phyloP scores from a whole-genome alignment of 2,113 vertebrate genomes.

The Otolemur garnettii region DNA sequence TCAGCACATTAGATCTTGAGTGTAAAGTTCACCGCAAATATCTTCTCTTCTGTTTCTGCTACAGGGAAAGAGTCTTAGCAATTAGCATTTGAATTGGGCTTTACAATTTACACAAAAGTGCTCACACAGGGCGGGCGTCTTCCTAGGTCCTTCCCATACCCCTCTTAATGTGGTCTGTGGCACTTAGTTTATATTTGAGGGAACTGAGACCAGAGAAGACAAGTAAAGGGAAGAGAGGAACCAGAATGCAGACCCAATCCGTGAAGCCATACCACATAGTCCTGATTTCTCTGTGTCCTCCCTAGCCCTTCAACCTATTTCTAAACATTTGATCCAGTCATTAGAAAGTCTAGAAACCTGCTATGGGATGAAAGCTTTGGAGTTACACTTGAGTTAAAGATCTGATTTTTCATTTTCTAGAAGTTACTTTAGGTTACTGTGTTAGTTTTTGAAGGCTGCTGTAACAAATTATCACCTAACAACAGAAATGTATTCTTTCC shows the following conservation, averaged over 20 bases:
- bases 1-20: too few relatives aligned
- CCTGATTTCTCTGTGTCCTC: neutral
- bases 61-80: neutral
- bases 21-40: neutral
- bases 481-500: neutral
- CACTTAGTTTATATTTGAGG: neutral
- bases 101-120: neutral
- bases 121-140: neutral
- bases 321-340: neutral
- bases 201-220: neutral
- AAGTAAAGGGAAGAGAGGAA: neutral
- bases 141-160: neutral
- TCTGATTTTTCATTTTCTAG: neutral
- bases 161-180: neutral
- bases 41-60: neutral
- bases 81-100: constrained; percentile 10
- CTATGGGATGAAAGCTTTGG: neutral
- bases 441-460: neutral
- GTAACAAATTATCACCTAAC: neutral
- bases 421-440: neutral
- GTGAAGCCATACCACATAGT: neutral
- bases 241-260: neutral
- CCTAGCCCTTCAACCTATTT: neutral
- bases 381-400: neutral
- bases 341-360: neutral